Percentiles rank a stretch among this genome's conserved stretches.
These are phyloP conservation scores for Linurgus olivaceus DNA, from an alignment of 2,797 vertebrate genomes.

Conservation along the genomic window DNA sequence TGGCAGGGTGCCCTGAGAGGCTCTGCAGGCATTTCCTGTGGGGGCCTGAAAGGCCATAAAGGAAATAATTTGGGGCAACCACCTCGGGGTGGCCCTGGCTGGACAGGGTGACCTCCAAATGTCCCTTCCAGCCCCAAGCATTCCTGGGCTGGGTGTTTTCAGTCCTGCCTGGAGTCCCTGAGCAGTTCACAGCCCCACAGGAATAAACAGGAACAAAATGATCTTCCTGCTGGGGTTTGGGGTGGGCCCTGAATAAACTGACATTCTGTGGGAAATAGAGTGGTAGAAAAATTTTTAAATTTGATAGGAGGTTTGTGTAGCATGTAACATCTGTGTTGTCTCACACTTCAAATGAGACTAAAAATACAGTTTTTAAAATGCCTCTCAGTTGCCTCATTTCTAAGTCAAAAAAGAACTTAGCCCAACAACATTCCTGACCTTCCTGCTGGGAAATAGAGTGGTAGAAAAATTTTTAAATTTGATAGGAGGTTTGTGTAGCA, in stretches of 20 bases:
- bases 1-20: neutral
- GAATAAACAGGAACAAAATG: neutral
- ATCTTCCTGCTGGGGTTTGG: neutral
- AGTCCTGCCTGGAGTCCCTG: fast-evolving
- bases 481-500: neutral
- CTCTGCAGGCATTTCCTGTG: neutral
- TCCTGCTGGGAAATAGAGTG: neutral
- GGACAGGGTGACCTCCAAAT: neutral
- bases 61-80: fast-evolving
- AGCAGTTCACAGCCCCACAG: neutral
- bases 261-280: neutral
- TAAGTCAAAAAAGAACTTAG: too few species aligned
- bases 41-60: fast-evolving
- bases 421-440: neutral
- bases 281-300: neutral
- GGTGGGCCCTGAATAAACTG: neutral
- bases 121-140: fast-evolving
- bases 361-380: neutral
- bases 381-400: neutral
- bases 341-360: neutral
- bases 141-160: neutral
- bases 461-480: neutral
- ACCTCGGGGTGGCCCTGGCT: neutral
- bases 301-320: neutral
- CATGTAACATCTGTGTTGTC: neutral